Percentiles rank a stretch among this genome's conserved stretches.
Evolutionary conservation across 2,888 invertebrate genomes (phyloP).

Genomic region (Nomada goodeniana): DNA sequence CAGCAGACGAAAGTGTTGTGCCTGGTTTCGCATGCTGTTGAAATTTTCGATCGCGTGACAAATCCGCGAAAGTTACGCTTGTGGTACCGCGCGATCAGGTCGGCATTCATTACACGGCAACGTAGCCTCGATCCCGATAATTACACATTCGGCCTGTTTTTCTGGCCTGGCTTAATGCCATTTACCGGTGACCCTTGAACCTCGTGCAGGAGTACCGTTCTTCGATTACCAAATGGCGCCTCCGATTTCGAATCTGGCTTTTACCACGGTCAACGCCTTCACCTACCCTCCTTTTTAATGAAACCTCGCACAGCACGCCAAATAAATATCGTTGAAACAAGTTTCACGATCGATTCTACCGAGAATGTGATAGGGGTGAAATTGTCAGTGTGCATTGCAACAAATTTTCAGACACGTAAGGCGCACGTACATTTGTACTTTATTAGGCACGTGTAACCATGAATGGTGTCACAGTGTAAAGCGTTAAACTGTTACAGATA

Average conservation of each 20-base stretch:
- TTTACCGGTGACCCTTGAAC: conserved; percentile 70
- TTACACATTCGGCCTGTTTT: conserved; percentile 56
- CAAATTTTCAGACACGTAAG: not conserved
- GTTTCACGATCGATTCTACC: not conserved
- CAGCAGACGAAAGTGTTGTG: conserved; percentile 12
- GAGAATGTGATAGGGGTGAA: not conserved
- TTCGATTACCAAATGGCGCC: conserved; percentile 65
- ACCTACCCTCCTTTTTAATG: not conserved
- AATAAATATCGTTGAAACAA: not conserved
- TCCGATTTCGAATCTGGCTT: conserved; percentile 39
- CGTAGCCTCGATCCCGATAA: conserved; percentile 47
- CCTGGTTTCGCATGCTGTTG: conserved; percentile 24
- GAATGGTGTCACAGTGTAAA: not conserved
- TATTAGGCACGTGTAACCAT: not conserved
- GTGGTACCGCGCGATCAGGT: conserved; percentile 32
- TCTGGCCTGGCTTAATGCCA: conserved; percentile 63
- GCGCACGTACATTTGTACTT: not conserved
- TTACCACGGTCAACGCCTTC: conserved; percentile 1
- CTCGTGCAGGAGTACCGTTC: conserved; percentile 65
- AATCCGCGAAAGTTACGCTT: conserved; percentile 37
- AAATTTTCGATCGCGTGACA: conserved; percentile 61
- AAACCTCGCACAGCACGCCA: no score
- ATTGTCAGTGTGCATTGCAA: not conserved
- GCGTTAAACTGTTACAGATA: not conserved
- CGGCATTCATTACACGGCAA: conserved; percentile 52